Evolutionary conservation across 2,888 invertebrate species (phyloP), one percentile per base, ranked within the genome.

Genomic region (Acholoe squamosa): DNA sequence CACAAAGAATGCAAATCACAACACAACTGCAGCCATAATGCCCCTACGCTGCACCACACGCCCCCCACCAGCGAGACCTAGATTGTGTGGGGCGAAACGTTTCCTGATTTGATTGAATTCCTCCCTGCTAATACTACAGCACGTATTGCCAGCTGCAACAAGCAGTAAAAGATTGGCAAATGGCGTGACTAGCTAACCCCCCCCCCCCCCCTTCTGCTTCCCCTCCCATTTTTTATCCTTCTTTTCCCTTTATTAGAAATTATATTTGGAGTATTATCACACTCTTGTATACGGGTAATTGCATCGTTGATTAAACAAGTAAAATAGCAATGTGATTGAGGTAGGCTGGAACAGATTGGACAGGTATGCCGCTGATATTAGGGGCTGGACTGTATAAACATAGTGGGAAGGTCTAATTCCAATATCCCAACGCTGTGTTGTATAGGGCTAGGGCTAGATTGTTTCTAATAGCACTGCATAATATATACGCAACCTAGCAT

Each of bases 1-100:
- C 61, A 61, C 61, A 61, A 61, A 61, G 61, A 61, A 61, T n/a
- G 61, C 22, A 61, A 61, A 61, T 61, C 61, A 61, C 61, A 61
- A 61, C 61, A 61, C 61, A n/a, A 61, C 61, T 14, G n/a, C 61
- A 7, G n/a, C 22, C 61, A 61, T 61, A 19, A 61, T 61, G 14
- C 22, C n/a, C n/a, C 61, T 61, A 7, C 61, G 1, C 61, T n/a
- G 61, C 61, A 19, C 61, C 61, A 61, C 19, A 3, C 61, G 10
- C 5, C 43, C 43, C 43, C 43, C 43, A 43, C 43, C 43, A 43
- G 43, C 61, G 5, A 61, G 71, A 22, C 71, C 71, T 28, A 22
- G 14, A 71, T 28, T 71, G 28, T 28, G 14, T 25, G 31, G 71
- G 71, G 61, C 43, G 43, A 43, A 61, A 61, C n/a, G n/a, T 61